Percentiles rank a stretch among this genome's conserved stretches.
These are phyloP conservation scores for Pyrgus malvae DNA, from an alignment of 2,888 invertebrate species.

Conservation along the genomic window DNA sequence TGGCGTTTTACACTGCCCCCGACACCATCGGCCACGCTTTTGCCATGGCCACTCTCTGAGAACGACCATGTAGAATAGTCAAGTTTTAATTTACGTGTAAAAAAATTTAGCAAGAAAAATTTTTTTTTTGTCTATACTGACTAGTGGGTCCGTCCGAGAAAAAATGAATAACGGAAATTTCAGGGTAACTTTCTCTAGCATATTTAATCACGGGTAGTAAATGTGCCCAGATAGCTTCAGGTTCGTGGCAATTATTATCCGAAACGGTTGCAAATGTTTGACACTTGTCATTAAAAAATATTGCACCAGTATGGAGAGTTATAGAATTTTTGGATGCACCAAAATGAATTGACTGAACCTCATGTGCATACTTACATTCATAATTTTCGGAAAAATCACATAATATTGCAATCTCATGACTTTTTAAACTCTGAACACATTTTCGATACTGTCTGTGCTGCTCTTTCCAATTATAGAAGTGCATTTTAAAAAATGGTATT, in stretches of 20 bases:
- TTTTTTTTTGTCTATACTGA: constrained; percentile 39
- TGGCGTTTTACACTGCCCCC: constrained; percentile 37
- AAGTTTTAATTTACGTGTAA: constrained; percentile 30
- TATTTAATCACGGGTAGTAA: constrained; percentile 32
- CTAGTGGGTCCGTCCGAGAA: constrained; percentile 39
- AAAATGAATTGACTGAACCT: constrained; percentile 38
- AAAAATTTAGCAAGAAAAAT: constrained; percentile 34
- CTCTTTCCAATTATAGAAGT: constrained; percentile 33
- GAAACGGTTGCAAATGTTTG: constrained; percentile 36
- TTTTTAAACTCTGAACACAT: constrained; percentile 26
- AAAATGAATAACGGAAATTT: constrained; percentile 33
- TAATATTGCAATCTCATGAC: constrained; percentile 32
- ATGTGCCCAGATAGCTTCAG: constrained; percentile 35
- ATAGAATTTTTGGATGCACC: constrained; percentile 36
- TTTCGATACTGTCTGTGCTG: constrained; percentile 32
- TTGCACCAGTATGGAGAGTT: constrained; percentile 35
- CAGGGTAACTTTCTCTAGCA: constrained; percentile 28
- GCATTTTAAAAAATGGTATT: constrained; percentile 33
- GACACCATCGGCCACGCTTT: constrained; percentile 38
- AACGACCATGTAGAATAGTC: constrained; percentile 37
- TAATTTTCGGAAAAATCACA: too few species aligned
- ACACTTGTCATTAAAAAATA: constrained; percentile 28
- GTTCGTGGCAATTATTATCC: constrained; percentile 32
- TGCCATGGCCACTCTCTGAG: constrained; percentile 38
- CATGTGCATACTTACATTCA: constrained; percentile 31